Conservation (phyloP, 1,140 invertebrate species). For the silkworm (Bombyx mori) region DNA sequence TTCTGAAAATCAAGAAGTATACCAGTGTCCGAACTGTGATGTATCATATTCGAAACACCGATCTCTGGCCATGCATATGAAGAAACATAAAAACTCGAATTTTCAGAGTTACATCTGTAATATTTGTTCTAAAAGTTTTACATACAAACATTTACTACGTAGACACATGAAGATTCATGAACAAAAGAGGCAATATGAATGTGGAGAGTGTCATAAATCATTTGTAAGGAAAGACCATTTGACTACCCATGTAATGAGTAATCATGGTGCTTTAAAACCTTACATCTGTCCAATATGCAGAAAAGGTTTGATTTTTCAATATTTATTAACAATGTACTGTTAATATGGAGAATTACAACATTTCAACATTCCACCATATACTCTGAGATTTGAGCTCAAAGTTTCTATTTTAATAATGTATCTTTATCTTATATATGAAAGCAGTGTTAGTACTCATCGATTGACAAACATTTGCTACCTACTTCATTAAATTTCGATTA, state of each 20-base stretch:
- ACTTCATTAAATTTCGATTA: too few species aligned
- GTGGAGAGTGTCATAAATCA: constrained; percentile 63
- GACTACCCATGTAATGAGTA: constrained; percentile 67
- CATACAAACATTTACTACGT: constrained; percentile 44
- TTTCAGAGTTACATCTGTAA: constrained; percentile 31
- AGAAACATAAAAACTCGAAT: constrained; percentile 25
- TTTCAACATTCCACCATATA: background rate
- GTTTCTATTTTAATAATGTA: too few species aligned
- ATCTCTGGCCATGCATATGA: constrained; percentile 31
- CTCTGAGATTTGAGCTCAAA: background rate
- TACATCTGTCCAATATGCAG: constrained; percentile 73
- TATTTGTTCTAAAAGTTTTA: constrained; percentile 48
- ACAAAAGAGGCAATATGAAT: constrained; percentile 40
- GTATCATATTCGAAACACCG: constrained; percentile 36
- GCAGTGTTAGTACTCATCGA: too few species aligned
- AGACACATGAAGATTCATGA: constrained; percentile 57
- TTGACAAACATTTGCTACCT: too few species aligned
- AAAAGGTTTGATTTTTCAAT: constrained; percentile 59
- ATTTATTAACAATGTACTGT: constrained; percentile 3
- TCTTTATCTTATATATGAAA: too few species aligned
- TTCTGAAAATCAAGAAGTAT: constrained; percentile 11
- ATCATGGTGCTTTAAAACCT: constrained; percentile 72
- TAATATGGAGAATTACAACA: too few species aligned
- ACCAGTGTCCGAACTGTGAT: constrained; percentile 43
- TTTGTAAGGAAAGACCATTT: constrained; percentile 73